Evolutionary conservation across 1,140 invertebrate genomes (phyloP).

Genomic region (Ostrea denselamellosa): DNA sequence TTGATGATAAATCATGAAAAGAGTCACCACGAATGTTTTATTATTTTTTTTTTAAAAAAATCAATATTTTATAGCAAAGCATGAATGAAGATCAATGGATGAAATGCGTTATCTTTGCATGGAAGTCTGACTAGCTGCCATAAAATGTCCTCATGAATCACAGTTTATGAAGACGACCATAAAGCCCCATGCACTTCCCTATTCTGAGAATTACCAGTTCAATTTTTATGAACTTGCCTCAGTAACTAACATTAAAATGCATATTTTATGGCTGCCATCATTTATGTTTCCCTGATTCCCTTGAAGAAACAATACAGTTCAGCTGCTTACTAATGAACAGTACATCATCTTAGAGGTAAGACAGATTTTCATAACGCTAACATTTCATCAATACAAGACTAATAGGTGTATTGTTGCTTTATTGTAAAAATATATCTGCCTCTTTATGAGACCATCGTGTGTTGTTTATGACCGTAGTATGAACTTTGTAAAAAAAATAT

Average conservation of each 20-base stretch:
- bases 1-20: neutral
- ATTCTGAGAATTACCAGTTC: constrained; percentile 19
- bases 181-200: constrained; percentile 18
- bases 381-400: constrained; percentile 23
- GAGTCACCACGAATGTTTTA: neutral
- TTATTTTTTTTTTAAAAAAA: neutral
- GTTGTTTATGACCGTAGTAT: constrained; percentile 28
- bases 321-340: constrained; percentile 26
- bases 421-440: constrained; percentile 29
- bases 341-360: neutral
- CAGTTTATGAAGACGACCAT: constrained; percentile 12
- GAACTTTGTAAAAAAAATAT: constrained; percentile 36
- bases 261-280: constrained; percentile 35
- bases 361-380: constrained; percentile 17
- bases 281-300: neutral
- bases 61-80: constrained; percentile 6
- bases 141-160: constrained; percentile 15
- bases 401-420: neutral
- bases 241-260: constrained; percentile 34
- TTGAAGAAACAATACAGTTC: neutral
- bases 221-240: constrained; percentile 4
- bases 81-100: neutral
- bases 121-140: neutral
- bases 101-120: neutral
- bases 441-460: constrained; percentile 28